Conservation (phyloP, 2,797 vertebrate genomes). For the Chrosomus eos region DNA sequence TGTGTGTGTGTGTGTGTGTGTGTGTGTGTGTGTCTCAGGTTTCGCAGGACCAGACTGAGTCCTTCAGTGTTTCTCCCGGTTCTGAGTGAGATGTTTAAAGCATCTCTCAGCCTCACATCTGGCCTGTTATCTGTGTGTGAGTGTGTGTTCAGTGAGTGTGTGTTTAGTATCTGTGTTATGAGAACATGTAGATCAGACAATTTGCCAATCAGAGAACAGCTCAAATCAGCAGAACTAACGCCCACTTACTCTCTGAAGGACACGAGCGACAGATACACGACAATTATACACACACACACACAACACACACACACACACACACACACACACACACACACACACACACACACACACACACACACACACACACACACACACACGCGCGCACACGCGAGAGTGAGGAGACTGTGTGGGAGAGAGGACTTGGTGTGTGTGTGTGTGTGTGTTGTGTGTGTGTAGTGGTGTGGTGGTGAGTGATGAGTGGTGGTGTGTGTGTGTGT, state of each 20-base stretch:
- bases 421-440: too few relatives aligned
- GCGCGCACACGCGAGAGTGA: too few relatives aligned
- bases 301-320: constrained; percentile 26
- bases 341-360: too few relatives aligned
- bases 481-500: too few relatives aligned
- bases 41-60: constrained; percentile 46
- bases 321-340: too few relatives aligned
- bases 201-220: constrained; percentile 51
- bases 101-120: constrained; percentile 51
- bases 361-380: too few relatives aligned
- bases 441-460: too few relatives aligned
- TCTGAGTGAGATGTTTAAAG: constrained; percentile 50
- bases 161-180: constrained; percentile 51
- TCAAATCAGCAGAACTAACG: constrained; percentile 47
- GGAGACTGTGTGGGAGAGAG: too few relatives aligned
- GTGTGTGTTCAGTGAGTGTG: constrained; percentile 44
- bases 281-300: constrained; percentile 32
- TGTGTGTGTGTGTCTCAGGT: constrained; percentile 31
- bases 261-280: not conserved
- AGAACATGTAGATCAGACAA: constrained; percentile 49
- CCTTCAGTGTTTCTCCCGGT: constrained; percentile 52
- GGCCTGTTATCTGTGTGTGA: constrained; percentile 46
- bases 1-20: not conserved
- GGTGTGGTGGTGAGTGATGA: too few relatives aligned
- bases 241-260: constrained; percentile 53